Conservation (phyloP, 2,797 vertebrate species). For the Mallotus villosus region DNA sequence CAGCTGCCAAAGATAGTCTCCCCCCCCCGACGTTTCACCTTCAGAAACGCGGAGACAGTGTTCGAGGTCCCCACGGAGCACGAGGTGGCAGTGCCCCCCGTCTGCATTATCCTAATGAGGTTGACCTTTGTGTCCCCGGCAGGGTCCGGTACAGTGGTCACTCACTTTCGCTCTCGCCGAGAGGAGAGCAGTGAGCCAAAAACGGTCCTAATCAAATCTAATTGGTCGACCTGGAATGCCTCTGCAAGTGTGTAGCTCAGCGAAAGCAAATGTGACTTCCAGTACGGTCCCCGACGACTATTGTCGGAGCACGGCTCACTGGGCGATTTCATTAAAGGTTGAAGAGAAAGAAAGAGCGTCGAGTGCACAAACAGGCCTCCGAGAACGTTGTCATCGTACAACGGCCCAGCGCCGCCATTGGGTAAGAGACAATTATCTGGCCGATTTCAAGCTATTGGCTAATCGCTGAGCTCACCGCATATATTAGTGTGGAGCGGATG, state of each 20-base stretch:
- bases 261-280: constrained; percentile 27
- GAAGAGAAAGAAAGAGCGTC: constrained; percentile 1
- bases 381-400: constrained; percentile 28
- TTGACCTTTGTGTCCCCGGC: constrained; percentile 38
- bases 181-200: neutral
- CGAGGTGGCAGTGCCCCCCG: neutral
- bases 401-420: constrained; percentile 39
- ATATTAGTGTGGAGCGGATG: neutral
- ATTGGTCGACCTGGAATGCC: constrained; percentile 25
- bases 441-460: neutral
- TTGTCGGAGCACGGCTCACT: constrained; percentile 25
- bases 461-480: neutral
- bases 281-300: constrained; percentile 11
- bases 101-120: constrained; percentile 2
- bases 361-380: constrained; percentile 25
- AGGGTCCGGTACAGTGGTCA: neutral
- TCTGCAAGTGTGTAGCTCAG: constrained; percentile 6
- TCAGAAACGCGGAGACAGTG: constrained; percentile 7
- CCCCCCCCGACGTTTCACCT: neutral
- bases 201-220: constrained; percentile 34
- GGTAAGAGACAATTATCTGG: constrained; percentile 28
- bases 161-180: constrained; percentile 16
- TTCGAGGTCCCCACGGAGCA: neutral
- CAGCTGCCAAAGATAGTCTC: neutral
- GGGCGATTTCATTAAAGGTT: constrained; percentile 7